Evolutionary conservation across 2,113 vertebrate species (phyloP).

Genomic region (Murina feae): DNA sequence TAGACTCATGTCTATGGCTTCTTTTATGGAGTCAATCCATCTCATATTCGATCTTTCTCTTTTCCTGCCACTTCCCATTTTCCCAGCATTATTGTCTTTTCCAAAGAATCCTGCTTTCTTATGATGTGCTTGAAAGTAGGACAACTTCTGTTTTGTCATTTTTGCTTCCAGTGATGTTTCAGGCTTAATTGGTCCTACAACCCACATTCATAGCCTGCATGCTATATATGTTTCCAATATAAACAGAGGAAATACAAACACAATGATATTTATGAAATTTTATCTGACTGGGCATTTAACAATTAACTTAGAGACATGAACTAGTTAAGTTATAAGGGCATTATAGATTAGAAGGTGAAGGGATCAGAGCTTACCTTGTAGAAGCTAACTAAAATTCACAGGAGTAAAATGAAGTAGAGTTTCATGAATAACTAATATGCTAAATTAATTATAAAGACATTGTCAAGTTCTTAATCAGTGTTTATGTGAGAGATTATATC

Average conservation of each 20-base stretch:
- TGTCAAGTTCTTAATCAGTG: not conserved
- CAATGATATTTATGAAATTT: not conserved
- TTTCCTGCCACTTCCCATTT: not conserved
- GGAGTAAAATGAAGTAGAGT: not conserved
- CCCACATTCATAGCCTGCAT: not conserved
- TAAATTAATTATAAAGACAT: conserved; percentile 22
- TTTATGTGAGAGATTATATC: not conserved
- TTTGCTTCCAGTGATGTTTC: not conserved
- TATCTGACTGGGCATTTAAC: not conserved
- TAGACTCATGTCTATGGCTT: not conserved
- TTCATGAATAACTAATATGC: not conserved
- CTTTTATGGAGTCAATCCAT: not conserved
- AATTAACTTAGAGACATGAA: not conserved
- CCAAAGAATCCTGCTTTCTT: not conserved
- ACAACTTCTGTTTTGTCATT: not conserved
- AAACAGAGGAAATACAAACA: not conserved
- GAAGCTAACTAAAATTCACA: conserved; percentile 54
- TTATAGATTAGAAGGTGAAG: not conserved
- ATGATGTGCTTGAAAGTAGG: not conserved
- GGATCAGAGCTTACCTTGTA: not conserved
- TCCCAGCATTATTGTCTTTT: not conserved
- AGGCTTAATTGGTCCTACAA: not conserved
- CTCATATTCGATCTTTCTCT: not conserved
- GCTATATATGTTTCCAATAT: not conserved
- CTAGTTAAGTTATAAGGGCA: not conserved